Conservation (phyloP, 2,797 vertebrate species). For the Xiphophorus birchmanni region DNA sequence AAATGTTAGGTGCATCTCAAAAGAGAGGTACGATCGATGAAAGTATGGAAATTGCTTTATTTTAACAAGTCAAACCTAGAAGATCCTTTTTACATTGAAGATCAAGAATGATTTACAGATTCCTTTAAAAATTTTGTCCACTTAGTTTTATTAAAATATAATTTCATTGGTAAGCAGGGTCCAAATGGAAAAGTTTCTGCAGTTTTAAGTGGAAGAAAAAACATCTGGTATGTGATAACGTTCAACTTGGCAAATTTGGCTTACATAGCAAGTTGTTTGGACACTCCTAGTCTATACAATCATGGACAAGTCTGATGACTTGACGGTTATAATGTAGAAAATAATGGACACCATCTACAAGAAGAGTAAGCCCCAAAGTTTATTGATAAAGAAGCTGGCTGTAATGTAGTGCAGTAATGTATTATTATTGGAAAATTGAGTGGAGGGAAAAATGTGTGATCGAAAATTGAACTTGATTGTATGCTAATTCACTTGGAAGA, state of each 20-base stretch:
- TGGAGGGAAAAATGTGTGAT: background rate
- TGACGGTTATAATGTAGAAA: background rate
- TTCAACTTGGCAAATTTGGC: background rate
- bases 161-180: background rate
- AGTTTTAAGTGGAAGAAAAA: background rate
- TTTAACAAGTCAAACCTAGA: background rate
- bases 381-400: background rate
- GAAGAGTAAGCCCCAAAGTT: background rate
- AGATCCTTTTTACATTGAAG: background rate
- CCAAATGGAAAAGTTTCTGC: background rate
- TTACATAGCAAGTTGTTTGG: background rate
- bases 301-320: background rate
- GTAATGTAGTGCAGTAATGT: background rate
- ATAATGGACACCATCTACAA: background rate
- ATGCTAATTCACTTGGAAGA: background rate
- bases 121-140: background rate
- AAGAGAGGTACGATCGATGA: background rate
- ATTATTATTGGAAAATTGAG: background rate
- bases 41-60: background rate
- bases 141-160: background rate
- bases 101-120: background rate
- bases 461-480: background rate
- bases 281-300: background rate
- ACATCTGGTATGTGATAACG: background rate
- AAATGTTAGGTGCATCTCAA: background rate